Conservation (phyloP, 2,113 vertebrate species). For the Pycnonotus jocosus region DNA sequence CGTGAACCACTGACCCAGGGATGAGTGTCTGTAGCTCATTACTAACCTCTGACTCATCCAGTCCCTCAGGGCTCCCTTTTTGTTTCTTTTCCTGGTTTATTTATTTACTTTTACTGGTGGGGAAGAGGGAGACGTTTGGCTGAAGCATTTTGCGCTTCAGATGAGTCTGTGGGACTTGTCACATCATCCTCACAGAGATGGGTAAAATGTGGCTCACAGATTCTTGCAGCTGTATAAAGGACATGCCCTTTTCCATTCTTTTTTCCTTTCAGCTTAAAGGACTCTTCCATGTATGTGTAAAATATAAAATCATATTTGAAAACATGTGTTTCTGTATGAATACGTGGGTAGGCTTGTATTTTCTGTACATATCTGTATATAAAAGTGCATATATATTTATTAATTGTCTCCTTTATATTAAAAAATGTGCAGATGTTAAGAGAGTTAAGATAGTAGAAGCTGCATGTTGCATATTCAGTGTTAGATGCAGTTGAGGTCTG, state of each 20-base stretch:
- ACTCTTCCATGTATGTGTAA: background rate
- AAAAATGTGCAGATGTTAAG: background rate
- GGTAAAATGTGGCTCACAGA: background rate
- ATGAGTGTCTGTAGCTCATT: constrained; percentile 34
- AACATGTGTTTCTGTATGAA: background rate
- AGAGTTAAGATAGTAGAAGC: background rate
- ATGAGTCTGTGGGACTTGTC: background rate
- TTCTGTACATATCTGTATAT: background rate
- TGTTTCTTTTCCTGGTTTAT: constrained; percentile 24
- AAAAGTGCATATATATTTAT: background rate
- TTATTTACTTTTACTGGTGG: constrained; percentile 38
- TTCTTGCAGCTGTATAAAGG: background rate
- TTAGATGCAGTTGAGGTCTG: background rate
- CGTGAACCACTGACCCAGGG: background rate
- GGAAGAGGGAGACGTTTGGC: background rate
- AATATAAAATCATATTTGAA: background rate
- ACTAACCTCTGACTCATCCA: constrained; percentile 43
- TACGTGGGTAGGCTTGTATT: background rate
- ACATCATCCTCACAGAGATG: background rate
- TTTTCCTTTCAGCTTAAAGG: background rate
- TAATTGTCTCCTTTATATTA: background rate
- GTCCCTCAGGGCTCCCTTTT: constrained; percentile 9
- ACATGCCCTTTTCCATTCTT: background rate
- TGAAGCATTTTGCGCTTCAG: background rate
- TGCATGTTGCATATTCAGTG: background rate